These are phyloP conservation scores for Chlorocebus sabaeus DNA, from an alignment of 2,113 vertebrate genomes.

Conservation along the genomic window DNA sequence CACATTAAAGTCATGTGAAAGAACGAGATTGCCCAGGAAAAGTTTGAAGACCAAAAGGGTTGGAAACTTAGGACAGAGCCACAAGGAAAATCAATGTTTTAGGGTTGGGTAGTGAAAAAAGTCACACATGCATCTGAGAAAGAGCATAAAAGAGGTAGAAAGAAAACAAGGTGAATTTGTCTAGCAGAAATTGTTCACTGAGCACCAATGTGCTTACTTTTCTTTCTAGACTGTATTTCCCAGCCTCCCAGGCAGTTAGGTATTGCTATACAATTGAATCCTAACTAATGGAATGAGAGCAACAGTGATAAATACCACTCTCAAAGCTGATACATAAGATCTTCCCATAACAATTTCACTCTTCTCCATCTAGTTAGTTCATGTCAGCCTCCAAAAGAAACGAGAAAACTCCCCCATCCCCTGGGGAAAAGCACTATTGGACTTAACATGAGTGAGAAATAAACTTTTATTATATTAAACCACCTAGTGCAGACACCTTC, in stretches of 20 bases:
- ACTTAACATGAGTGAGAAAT: background rate
- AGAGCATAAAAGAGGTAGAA: background rate
- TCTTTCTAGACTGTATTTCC: background rate
- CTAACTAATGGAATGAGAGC: background rate
- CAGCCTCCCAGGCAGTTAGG: background rate
- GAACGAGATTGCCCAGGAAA: background rate
- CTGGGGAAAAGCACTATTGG: background rate
- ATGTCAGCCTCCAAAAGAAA: background rate
- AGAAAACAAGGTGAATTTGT: background rate
- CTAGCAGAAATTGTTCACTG: background rate
- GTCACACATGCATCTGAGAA: background rate
- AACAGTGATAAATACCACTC: background rate
- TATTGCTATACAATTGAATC: background rate
- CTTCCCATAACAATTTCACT: background rate
- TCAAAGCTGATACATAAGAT: background rate
- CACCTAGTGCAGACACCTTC: background rate
- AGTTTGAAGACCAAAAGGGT: background rate
- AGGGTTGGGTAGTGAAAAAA: background rate
- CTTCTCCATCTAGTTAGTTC: background rate
- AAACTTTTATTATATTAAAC: background rate
- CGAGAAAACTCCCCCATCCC: background rate
- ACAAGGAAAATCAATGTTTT: background rate
- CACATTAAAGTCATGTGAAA: background rate
- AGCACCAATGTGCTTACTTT: background rate
- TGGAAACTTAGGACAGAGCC: background rate